Percentiles rank a stretch among this genome's conserved stretches.
Conservation (phyloP, 2,888 invertebrate species). For the Pyrrhosoma nymphula region DNA sequence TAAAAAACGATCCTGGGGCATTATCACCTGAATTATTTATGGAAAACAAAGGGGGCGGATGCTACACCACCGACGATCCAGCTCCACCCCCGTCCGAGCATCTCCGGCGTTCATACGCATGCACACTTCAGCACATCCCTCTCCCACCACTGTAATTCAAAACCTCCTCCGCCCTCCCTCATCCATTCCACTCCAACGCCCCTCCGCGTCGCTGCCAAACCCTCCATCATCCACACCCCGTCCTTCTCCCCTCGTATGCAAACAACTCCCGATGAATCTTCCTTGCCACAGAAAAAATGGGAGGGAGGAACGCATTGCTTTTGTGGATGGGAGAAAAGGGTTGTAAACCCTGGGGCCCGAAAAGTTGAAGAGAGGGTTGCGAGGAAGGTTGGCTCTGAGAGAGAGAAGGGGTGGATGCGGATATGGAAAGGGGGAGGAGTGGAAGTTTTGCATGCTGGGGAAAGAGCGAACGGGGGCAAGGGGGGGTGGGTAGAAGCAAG, state of each 20-base stretch:
- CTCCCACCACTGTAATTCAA: conserved; percentile 34
- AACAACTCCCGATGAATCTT: conserved; percentile 61
- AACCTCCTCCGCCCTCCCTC: conserved; percentile 38
- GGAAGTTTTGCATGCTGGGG: not conserved
- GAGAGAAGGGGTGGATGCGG: not conserved
- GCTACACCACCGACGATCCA: not conserved
- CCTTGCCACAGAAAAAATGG: not conserved
- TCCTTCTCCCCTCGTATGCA: conserved; percentile 37
- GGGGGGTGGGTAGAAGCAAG: not conserved
- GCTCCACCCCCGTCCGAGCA: not conserved
- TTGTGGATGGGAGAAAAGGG: conserved; percentile 53
- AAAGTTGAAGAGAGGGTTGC: not conserved
- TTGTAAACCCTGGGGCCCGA: conserved; percentile 34
- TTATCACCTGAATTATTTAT: conserved; percentile 55
- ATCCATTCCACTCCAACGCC: conserved; percentile 28
- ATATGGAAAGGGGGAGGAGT: not conserved
- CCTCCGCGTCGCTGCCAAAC: not conserved
- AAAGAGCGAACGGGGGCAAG: not conserved
- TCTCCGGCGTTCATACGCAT: not conserved
- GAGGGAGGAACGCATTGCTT: not conserved
- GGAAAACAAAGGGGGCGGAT: not conserved
- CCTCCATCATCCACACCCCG: not conserved
- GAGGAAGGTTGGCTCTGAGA: not conserved
- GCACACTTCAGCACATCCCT: not conserved
- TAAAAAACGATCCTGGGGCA: not conserved